Evolutionary conservation across 2,888 invertebrate species (phyloP).

Genomic region (Zeuzera pyrina): DNA sequence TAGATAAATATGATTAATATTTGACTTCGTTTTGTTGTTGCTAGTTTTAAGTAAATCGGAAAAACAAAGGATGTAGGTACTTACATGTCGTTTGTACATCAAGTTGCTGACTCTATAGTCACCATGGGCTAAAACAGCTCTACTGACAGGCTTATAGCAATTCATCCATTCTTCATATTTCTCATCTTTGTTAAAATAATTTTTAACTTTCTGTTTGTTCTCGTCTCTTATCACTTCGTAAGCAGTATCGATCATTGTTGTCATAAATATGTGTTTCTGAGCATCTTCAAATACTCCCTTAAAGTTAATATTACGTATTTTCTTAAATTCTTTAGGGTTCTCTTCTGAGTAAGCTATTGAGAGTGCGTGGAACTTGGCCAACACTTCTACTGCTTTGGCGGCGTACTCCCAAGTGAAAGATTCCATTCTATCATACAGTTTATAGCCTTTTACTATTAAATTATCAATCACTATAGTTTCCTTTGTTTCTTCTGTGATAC

Average conservation of each 20-base stretch:
- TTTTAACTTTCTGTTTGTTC: neutral
- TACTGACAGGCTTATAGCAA: neutral
- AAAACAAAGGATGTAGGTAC: too few species aligned
- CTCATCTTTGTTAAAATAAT: neutral
- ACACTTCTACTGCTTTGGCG: slow-evolving; percentile 17
- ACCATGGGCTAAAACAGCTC: slow-evolving; percentile 4
- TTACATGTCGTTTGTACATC: slow-evolving; percentile 1
- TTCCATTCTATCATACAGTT: slow-evolving; percentile 23
- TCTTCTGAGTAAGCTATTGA: slow-evolving; percentile 30
- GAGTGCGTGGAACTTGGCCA: slow-evolving; percentile 36
- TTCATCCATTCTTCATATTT: neutral
- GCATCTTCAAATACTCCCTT: neutral
- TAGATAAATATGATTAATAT: too few species aligned
- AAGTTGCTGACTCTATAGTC: slow-evolving; percentile 6
- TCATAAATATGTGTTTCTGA: neutral
- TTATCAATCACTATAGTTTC: slow-evolving; percentile 27
- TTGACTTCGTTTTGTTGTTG: too few species aligned
- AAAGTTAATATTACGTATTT: slow-evolving; percentile 1
- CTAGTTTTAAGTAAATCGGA: too few species aligned
- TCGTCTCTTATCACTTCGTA: neutral
- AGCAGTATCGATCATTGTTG: neutral
- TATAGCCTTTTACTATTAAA: slow-evolving; percentile 24
- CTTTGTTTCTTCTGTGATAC: slow-evolving; percentile 10
- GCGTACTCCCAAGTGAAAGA: slow-evolving; percentile 30
- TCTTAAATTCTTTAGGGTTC: slow-evolving; percentile 24